Evolutionary conservation across 2,113 vertebrate genomes (phyloP).

Genomic region (Bagarius yarrelli): DNA sequence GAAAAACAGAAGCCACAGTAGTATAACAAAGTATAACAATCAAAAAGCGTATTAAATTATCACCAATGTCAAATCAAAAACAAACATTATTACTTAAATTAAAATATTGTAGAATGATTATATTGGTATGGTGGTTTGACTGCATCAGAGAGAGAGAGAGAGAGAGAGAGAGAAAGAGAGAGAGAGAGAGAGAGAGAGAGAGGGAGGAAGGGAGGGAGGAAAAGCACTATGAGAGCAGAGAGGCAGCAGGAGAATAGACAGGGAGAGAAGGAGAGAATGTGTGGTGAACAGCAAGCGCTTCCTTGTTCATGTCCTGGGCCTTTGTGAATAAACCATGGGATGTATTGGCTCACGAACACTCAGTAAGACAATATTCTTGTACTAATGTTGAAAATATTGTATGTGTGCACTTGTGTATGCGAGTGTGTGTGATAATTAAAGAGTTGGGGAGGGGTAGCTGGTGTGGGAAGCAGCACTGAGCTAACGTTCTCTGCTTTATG

Average conservation of each 20-base stretch:
- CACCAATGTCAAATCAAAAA: constrained; percentile 33
- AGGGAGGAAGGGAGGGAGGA: constrained; percentile 45
- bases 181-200: constrained; percentile 45
- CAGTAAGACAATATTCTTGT: constrained; percentile 70
- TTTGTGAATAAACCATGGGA: constrained; percentile 81
- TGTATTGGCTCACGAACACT: constrained; percentile 80
- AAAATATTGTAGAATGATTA: not conserved
- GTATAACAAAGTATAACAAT: not conserved
- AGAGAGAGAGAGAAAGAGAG: constrained; percentile 41
- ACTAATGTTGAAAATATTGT: constrained; percentile 32
- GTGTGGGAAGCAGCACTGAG: constrained; percentile 34
- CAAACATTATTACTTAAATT: not conserved
- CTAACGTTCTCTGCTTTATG: constrained; percentile 25
- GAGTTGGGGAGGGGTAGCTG: constrained; percentile 38
- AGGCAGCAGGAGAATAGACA: constrained; percentile 35
- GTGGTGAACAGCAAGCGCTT: constrained; percentile 73
- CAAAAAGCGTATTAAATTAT: constrained; percentile 16
- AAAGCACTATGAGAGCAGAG: constrained; percentile 45
- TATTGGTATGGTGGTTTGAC: constrained; percentile 63
- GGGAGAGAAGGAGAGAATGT: constrained; percentile 69
- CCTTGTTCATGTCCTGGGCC: constrained; percentile 76
- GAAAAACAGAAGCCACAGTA: constrained; percentile 4
- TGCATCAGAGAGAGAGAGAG: constrained; percentile 62
- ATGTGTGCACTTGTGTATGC: not conserved
- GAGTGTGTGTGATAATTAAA: constrained; percentile 34